Percentiles rank a stretch among this genome's conserved stretches.
These are phyloP conservation scores for Sphenodon punctatus DNA, from an alignment of 2,797 vertebrate species.

Conservation along the genomic window DNA sequence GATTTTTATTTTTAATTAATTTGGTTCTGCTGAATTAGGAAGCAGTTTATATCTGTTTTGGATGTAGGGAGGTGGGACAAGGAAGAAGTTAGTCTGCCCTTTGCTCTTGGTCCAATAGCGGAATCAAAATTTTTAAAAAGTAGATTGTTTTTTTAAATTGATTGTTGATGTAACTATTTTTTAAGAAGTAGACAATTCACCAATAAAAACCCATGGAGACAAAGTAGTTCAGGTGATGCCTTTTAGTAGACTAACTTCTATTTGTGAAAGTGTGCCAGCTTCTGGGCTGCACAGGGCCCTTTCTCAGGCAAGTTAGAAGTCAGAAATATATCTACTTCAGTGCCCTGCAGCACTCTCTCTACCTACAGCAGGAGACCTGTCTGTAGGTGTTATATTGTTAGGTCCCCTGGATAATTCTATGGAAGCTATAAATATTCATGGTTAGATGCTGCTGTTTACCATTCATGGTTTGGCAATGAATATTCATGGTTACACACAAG, in stretches of 20 bases:
- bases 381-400: background rate
- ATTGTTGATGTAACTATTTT: background rate
- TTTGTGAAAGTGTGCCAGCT: too few relatives aligned
- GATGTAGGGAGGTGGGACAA: background rate
- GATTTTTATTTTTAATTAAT: too few relatives aligned
- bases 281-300: too few relatives aligned
- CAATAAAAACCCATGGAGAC: background rate
- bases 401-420: background rate
- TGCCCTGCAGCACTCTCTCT: background rate
- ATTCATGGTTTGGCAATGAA: background rate
- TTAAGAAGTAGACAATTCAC: background rate
- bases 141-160: too few relatives aligned
- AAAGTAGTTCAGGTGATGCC: too few relatives aligned
- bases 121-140: background rate
- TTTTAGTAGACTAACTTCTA: too few relatives aligned
- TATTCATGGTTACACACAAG: background rate
- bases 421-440: background rate
- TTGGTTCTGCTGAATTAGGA: too few relatives aligned
- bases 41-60: background rate
- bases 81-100: background rate
- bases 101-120: background rate
- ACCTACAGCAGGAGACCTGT: background rate
- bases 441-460: background rate
- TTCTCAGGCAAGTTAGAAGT: too few relatives aligned
- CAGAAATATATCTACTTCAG: background rate